Percentiles rank a stretch among this genome's conserved stretches.
phyloP scores from a whole-genome alignment of 1,140 invertebrate species.

The Listronotus bonariensis region DNA sequence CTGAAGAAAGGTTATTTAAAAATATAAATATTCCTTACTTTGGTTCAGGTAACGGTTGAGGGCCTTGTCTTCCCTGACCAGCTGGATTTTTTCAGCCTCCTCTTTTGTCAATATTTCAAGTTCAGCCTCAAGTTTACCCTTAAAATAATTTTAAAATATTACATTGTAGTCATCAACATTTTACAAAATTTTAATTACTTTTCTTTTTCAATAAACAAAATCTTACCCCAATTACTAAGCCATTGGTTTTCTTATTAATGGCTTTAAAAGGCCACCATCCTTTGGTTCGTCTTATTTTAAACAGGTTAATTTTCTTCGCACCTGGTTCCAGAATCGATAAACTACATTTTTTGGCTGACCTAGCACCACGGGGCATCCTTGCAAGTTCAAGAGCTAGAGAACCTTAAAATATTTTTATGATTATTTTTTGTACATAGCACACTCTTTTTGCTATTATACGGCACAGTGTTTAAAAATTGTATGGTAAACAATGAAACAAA shows the following conservation, averaged over 20 bases:
- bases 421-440: no score
- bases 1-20: no score
- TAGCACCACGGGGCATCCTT: slow-evolving; percentile 54
- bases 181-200: no score
- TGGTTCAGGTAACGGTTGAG: slow-evolving; percentile 63
- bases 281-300: slow-evolving; percentile 70
- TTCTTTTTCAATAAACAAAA: neutral
- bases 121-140: slow-evolving; percentile 71
- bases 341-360: slow-evolving; percentile 63
- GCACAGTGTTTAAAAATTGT: no score
- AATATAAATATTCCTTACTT: no score
- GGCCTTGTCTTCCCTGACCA: slow-evolving; percentile 64
- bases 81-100: slow-evolving; percentile 65
- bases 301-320: slow-evolving; percentile 75
- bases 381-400: slow-evolving; percentile 55
- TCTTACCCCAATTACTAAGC: slow-evolving; percentile 57
- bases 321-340: slow-evolving; percentile 64
- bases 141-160: no score
- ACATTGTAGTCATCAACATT: no score
- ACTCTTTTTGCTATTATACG: no score
- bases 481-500: no score
- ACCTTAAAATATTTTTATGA: slow-evolving; percentile 46
- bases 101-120: slow-evolving; percentile 62
- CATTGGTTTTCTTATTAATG: slow-evolving; percentile 48
- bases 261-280: slow-evolving; percentile 84